Percentiles rank a stretch among this genome's conserved stretches.
These are phyloP conservation scores for Eilema sororculum DNA, from an alignment of 2,888 invertebrate genomes.

Conservation along the genomic window DNA sequence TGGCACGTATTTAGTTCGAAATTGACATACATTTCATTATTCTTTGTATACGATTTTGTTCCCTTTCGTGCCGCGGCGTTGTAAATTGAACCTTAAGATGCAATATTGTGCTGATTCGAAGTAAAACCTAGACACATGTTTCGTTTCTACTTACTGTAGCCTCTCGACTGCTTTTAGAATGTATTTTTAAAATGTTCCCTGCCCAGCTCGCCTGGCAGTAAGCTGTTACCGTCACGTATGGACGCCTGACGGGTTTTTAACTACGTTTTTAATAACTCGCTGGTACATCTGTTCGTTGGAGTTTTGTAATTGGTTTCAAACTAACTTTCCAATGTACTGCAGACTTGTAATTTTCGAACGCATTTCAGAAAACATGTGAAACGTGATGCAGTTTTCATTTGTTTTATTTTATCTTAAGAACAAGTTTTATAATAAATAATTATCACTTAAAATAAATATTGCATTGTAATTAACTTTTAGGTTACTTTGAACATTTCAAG, in stretches of 20 bases:
- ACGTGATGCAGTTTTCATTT: no score
- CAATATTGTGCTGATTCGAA: neutral
- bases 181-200: neutral
- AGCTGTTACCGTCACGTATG: neutral
- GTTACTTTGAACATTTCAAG: no score
- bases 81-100: no score
- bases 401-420: no score
- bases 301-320: conserved; percentile 2
- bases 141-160: neutral
- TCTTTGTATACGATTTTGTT: no score
- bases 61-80: no score
- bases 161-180: neutral
- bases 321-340: neutral
- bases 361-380: neutral
- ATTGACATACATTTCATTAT: no score
- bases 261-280: conserved; percentile 1
- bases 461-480: no score
- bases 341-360: neutral
- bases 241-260: neutral
- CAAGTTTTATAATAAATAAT: no score
- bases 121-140: neutral
- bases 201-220: neutral
- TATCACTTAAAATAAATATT: no score
- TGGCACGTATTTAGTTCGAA: no score
- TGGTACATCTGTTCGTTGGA: neutral